These are phyloP conservation scores for Cheilosia vulpina DNA, from an alignment of 2,888 invertebrate genomes.

Conservation along the genomic window DNA sequence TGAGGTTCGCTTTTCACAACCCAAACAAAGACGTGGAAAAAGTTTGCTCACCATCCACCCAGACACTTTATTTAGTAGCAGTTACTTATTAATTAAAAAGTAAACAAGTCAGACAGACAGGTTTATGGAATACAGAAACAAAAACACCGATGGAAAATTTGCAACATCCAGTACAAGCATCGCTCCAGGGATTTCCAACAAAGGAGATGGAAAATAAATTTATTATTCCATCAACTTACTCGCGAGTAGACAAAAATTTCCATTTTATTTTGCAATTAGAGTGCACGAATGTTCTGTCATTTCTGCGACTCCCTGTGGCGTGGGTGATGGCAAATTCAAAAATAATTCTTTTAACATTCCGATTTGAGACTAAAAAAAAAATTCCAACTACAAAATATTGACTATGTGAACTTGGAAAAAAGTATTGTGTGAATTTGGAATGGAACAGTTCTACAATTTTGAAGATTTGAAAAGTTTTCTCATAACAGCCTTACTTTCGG, in stretches of 20 bases:
- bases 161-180: neutral
- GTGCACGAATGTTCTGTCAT: neutral
- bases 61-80: constrained; percentile 7
- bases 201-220: neutral
- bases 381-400: too few relatives aligned
- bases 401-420: too few relatives aligned
- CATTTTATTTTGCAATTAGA: neutral
- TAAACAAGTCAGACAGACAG: neutral
- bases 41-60: neutral
- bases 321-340: neutral
- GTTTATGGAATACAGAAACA: neutral
- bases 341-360: too few relatives aligned
- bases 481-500: too few relatives aligned
- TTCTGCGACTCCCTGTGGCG: neutral
- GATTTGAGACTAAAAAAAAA: too few relatives aligned
- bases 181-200: neutral
- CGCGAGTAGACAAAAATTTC: neutral
- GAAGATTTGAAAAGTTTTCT: too few relatives aligned
- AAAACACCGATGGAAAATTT: neutral
- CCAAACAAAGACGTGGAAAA: neutral
- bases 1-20: neutral
- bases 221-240: neutral
- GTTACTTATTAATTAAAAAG: constrained; percentile 5
- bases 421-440: too few relatives aligned
- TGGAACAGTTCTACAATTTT: too few relatives aligned